These are phyloP conservation scores for Epinotia demarniana DNA, from an alignment of 2,888 invertebrate species.

Conservation along the genomic window DNA sequence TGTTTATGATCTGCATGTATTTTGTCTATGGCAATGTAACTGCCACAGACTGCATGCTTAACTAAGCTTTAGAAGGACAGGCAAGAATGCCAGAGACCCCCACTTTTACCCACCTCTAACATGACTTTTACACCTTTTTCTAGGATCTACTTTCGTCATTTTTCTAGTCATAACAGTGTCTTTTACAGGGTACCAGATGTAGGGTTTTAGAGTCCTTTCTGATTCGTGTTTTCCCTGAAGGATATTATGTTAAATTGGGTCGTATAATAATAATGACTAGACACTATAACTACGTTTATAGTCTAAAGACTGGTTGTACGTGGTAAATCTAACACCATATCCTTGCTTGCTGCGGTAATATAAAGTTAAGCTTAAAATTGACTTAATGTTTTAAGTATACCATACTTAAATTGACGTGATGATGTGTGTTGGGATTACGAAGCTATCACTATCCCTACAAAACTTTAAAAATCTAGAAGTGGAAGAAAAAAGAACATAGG, in stretches of 20 bases:
- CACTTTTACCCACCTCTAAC: conserved; percentile 53
- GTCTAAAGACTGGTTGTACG: conserved; percentile 4
- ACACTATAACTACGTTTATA: background rate
- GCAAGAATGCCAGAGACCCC: conserved; percentile 69
- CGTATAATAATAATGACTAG: conserved; percentile 1
- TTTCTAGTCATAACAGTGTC: conserved; percentile 46
- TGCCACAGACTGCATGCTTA: conserved; percentile 71
- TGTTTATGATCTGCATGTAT: conserved; percentile 56
- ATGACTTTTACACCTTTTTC: conserved; percentile 55
- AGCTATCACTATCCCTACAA: background rate
- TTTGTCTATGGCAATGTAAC: conserved; percentile 59
- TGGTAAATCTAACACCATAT: conserved; percentile 55
- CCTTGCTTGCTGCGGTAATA: conserved; percentile 57
- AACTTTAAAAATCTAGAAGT: background rate
- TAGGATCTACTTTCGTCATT: conserved; percentile 56
- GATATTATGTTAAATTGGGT: conserved; percentile 45
- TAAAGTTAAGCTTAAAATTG: conserved; percentile 57
- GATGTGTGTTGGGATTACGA: background rate
- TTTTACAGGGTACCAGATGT: conserved; percentile 55
- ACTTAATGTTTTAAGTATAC: conserved; percentile 52
- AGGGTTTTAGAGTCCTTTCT: conserved; percentile 41
- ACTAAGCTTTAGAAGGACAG: conserved; percentile 77
- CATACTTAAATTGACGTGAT: conserved; percentile 34
- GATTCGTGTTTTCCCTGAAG: conserved; percentile 50
- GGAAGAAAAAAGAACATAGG: background rate